phyloP scores from a whole-genome alignment of 2,888 invertebrate genomes.

The Lomographa bimaculata region DNA sequence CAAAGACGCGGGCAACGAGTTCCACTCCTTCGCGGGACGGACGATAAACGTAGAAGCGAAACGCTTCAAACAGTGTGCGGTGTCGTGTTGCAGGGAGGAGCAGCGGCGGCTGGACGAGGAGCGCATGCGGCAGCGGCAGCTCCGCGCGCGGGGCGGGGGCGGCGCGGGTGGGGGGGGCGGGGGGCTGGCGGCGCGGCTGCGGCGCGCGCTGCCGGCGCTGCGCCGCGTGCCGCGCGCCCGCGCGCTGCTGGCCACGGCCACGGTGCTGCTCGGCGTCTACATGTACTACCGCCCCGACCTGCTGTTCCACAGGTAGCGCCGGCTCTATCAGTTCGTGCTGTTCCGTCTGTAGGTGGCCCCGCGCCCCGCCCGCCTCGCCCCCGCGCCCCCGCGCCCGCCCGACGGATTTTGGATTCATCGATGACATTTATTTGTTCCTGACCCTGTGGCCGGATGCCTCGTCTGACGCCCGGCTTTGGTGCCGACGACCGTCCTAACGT shows the following conservation, averaged over 20 bases:
- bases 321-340: slow-evolving; percentile 70
- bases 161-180: slow-evolving; percentile 23
- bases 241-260: slow-evolving; percentile 79
- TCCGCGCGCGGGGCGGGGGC: slow-evolving; percentile 32
- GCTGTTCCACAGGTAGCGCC: slow-evolving; percentile 70
- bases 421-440: too few species aligned
- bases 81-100: slow-evolving; percentile 73
- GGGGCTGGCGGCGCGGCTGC: slow-evolving; percentile 50
- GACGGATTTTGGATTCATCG: too few species aligned
- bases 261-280: slow-evolving; percentile 83
- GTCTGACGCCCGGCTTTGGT: too few species aligned
- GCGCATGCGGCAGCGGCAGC: slow-evolving; percentile 68
- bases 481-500: too few species aligned
- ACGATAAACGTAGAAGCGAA: too few species aligned
- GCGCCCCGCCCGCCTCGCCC: too few species aligned
- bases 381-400: too few species aligned
- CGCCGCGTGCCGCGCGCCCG: slow-evolving; percentile 71
- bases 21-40: too few species aligned
- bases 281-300: slow-evolving; percentile 83
- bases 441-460: too few species aligned
- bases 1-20: too few species aligned
- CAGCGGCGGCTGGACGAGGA: slow-evolving; percentile 84
- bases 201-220: slow-evolving; percentile 42
- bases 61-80: too few species aligned
- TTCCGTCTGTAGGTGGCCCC: slow-evolving; percentile 52